phyloP scores from a whole-genome alignment of 2,113 vertebrate genomes.

The Choloepus hoffmanni region DNA sequence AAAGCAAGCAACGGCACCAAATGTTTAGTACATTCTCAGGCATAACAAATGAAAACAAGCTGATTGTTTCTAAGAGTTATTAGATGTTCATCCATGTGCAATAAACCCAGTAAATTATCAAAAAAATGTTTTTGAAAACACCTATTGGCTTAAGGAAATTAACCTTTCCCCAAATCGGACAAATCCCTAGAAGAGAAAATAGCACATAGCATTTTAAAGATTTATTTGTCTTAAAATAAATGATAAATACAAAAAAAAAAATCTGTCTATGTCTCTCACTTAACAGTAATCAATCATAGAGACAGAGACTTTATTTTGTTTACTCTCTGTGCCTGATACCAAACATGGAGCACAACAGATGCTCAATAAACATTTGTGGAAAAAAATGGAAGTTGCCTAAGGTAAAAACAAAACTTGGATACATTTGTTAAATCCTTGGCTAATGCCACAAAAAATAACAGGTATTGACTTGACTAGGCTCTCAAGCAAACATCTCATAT shows the following conservation, averaged over 20 bases:
- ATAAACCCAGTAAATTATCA: conserved; percentile 9
- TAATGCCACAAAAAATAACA: neutral
- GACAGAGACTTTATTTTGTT: neutral
- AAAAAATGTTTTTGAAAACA: neutral
- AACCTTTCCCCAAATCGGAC: neutral
- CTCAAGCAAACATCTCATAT: neutral
- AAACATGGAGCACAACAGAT: neutral
- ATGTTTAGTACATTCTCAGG: neutral
- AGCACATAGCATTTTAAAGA: neutral
- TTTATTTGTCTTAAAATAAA: no score
- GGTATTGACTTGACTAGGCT: neutral
- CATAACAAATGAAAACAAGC: neutral
- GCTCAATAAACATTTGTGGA: neutral
- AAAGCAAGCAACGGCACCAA: neutral
- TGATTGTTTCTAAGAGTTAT: conserved; percentile 28
- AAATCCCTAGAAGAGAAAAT: neutral
- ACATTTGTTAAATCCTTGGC: neutral
- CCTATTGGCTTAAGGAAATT: conserved; percentile 16
- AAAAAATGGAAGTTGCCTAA: neutral
- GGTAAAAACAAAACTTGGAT: neutral
- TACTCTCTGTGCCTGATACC: neutral
- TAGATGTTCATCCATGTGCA: neutral
- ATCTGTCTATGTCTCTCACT: neutral
- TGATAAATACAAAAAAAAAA: no score
- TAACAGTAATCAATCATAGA: neutral